Percentiles rank a stretch among this genome's conserved stretches.
phyloP scores from a whole-genome alignment of 2,113 vertebrate species.

The Chloropsis cyanopogon region DNA sequence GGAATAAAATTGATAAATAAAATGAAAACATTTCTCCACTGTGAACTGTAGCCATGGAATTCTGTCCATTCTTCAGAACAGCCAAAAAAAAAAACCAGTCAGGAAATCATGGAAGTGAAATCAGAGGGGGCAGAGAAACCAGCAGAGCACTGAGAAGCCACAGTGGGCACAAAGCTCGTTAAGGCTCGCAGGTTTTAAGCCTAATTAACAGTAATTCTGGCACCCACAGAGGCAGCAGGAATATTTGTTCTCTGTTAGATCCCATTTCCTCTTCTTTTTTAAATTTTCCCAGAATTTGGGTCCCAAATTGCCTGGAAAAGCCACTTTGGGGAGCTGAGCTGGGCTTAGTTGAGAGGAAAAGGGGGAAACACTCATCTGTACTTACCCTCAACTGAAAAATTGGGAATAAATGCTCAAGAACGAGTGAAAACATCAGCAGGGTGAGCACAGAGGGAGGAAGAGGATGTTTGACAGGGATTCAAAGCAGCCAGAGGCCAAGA shows the following conservation, averaged over 20 bases:
- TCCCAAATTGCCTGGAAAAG: conserved; percentile 7
- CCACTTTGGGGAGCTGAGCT: background rate
- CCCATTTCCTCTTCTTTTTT: background rate
- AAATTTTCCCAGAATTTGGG: background rate
- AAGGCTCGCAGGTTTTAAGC: background rate
- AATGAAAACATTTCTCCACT: conserved; percentile 77
- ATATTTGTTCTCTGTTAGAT: background rate
- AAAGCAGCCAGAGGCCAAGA: background rate
- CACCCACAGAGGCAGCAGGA: background rate
- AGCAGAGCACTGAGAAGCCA: background rate
- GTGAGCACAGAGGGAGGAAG: background rate
- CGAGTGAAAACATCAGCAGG: background rate
- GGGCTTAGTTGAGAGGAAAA: background rate
- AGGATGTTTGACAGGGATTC: background rate
- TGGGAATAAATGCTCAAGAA: conserved; percentile 27
- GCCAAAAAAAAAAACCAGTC: conserved; percentile 20
- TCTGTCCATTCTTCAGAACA: conserved; percentile 74
- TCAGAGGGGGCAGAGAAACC: background rate
- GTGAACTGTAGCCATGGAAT: conserved; percentile 71
- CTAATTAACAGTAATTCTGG: background rate
- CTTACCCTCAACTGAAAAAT: background rate
- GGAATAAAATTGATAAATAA: conserved; percentile 57
- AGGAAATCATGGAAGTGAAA: conserved; percentile 39
- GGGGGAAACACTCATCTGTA: background rate
- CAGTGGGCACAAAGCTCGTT: background rate